Base-by-base conservation (phyloP, 2,113 vertebrate genomes). In the Chionomys nivalis region DNA sequence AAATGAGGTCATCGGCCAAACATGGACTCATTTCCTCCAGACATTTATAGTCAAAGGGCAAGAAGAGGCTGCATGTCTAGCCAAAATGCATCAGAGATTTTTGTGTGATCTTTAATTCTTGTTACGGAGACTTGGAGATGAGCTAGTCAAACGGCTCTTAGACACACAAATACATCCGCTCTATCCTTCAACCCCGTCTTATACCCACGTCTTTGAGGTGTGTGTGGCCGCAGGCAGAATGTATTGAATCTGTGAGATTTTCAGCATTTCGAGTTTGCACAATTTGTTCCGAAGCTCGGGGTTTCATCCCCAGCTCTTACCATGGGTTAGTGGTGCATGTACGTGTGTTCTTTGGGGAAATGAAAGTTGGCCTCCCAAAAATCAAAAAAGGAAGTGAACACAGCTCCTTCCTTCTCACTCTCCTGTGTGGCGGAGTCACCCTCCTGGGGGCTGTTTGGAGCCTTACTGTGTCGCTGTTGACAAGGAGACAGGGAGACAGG, bases 351-450 rank as follows among this genome's bases (percentile, higher is more conserved):
- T 98, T 98, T 98, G 97, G 70, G 98, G 98, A 99, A 99, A 97
- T 7, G 98, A 99, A 98, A 99, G 97, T 97, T 85, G 89, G 73
- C 85, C 85, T 98, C 92, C 93, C 66, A 89, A 97, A 61, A 97
- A 97, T 96, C 97, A 97, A 98, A 99, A 98, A 96, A 91, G 97
- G 98, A 99, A 99, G 97, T 2, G 98, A 98, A 98, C 98, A 97
- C 98, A 93, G 96, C 97, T 52, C 72, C 63, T 97, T 85, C 58
- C 83, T 52, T 90, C 47, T 39, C 6, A 0, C 44, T 89, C 70
- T 55, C 14, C 1, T 2, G 33, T 4, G 0, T 1, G 19, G 52
- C 7, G 1, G 52, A 33, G 36, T 44, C 12, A 4, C 66, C 28
- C 24, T 8, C 63, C 4, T 0, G 36, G 77, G 93, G 19, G 3